Base-by-base conservation (phyloP, 2,888 invertebrate genomes). In the Geotrupes spiniger region DNA sequence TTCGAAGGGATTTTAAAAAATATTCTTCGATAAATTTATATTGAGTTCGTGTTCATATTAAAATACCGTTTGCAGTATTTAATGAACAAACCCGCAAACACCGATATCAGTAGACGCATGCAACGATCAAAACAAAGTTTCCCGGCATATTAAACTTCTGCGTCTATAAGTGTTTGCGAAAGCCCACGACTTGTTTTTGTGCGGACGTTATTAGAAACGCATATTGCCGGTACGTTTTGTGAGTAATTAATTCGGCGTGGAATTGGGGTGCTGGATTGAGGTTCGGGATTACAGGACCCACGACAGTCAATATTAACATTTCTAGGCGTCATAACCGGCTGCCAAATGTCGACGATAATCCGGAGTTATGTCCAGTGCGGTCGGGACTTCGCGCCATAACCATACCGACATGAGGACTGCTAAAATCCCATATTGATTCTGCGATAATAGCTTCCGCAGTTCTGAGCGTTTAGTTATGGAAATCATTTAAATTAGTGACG, bases 301-400 rank as follows among this genome's bases (percentile, higher is more conserved):
- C 62, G 63, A 62, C 64, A 64, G 68, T 67, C 68, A 69, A 69
- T 69, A 69, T 69, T 69, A 68, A 67, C 69, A 66, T 69, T 69
- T 66, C 66, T 64, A 63, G 65, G 66, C 65, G 68, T 67, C 66
- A 67, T 66, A 65, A 66, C 64, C 66, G 63, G 62, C 64, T 63
- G 66, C 63, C 63, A 63, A 68, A 68, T 61, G 65, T 66, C 66
- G 59, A 60, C 58, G 64, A 60, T 67, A 67, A 68, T 65, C 67
- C 66, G 52, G 59, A 67, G 63, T 67, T 67, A 67, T 67, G 65
- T 65, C 66, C 63, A 56, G 57, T 63, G 63, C 58, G 62, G 64
- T 63, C 39, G 52, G 51, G 54, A 51, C 53, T 56, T 52, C 49
- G 48, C 52, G 50, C 53, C 52, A 51, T 53, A 51, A 51, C 49